phyloP scores from a whole-genome alignment of 2,797 vertebrate genomes.

The Scarus forsteni region DNA sequence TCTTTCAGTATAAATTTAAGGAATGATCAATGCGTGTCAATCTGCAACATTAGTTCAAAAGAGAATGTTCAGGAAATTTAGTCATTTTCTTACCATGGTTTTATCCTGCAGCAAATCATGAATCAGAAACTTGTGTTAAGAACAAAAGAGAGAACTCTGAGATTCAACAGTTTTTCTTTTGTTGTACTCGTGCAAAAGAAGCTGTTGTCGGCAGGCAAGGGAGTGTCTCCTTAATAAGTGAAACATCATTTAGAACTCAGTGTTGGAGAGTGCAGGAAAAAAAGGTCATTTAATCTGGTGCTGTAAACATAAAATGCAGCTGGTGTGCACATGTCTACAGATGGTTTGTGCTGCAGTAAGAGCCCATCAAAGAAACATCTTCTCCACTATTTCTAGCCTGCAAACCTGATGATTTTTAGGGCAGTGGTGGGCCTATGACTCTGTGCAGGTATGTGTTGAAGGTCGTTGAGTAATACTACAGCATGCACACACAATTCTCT shows the following conservation, averaged over 20 bases:
- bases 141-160: neutral
- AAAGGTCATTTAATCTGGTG: constrained; percentile 24
- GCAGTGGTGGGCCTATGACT: constrained; percentile 43
- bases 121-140: neutral
- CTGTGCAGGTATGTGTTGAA: constrained; percentile 53
- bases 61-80: neutral
- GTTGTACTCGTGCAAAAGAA: neutral
- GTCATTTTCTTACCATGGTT: neutral
- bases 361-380: constrained; percentile 39
- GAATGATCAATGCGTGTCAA: too few relatives aligned
- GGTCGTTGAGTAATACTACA: constrained; percentile 53
- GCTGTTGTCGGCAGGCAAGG: neutral
- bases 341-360: constrained; percentile 36
- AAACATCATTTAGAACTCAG: constrained; percentile 9
- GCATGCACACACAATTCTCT: constrained; percentile 36
- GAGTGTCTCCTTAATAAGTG: neutral
- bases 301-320: constrained; percentile 40
- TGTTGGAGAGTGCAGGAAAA: constrained; percentile 15
- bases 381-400: constrained; percentile 20
- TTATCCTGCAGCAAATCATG: neutral
- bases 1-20: too few relatives aligned
- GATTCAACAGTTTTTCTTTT: neutral
- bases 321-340: constrained; percentile 40
- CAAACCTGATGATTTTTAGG: constrained; percentile 49
- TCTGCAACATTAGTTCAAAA: too few relatives aligned